Percentiles rank a stretch among this genome's conserved stretches.
Evolutionary conservation across 1,140 invertebrate species (phyloP).

Genomic region (Bilobella aurantiaca): DNA sequence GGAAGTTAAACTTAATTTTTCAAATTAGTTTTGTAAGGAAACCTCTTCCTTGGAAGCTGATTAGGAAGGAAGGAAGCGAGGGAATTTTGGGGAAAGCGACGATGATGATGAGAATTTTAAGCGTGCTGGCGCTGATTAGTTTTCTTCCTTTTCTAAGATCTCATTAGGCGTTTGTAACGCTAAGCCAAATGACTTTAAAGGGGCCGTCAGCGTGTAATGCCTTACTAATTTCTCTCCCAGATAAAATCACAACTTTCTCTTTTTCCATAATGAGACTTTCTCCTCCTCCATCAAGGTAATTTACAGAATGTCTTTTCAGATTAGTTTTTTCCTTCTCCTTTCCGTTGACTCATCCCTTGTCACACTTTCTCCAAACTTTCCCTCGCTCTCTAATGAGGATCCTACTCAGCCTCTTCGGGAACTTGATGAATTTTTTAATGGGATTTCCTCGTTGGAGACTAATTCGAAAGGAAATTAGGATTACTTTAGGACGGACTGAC

Average conservation of each 20-base stretch:
- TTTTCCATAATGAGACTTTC: neutral
- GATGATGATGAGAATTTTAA: neutral
- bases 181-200: neutral
- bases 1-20: too few species aligned
- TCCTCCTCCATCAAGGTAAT: neutral
- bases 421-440: slow-evolving; percentile 6
- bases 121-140: neutral
- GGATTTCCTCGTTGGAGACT: neutral
- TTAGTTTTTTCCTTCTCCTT: too few species aligned
- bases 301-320: neutral
- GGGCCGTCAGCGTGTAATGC: neutral
- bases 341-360: neutral
- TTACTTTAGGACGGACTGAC: too few species aligned
- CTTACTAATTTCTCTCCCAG: neutral
- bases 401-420: too few species aligned
- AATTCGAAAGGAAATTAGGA: neutral
- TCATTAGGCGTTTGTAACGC: neutral
- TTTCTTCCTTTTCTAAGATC: slow-evolving; percentile 1
- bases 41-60: too few species aligned
- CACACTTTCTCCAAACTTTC: neutral
- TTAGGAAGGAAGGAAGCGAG: too few species aligned
- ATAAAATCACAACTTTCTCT: neutral
- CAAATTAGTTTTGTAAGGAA: too few species aligned
- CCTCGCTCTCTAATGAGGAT: neutral
- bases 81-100: neutral